Evolutionary conservation across 2,797 vertebrate species (phyloP).

Genomic region (Thripadectes ignobilis): DNA sequence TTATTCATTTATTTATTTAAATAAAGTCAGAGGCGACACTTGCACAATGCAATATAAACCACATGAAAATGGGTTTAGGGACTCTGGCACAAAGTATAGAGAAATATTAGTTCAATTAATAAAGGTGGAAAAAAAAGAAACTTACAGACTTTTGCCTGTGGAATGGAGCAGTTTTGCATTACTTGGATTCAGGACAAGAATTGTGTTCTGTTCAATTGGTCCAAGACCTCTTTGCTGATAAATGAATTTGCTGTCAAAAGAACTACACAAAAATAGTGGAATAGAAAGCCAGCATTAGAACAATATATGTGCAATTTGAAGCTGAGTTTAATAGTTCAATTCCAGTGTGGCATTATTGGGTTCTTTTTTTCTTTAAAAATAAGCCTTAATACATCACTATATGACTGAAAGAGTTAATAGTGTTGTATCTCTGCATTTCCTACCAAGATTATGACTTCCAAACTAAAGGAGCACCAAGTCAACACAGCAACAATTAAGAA

Average conservation of each 20-base stretch:
- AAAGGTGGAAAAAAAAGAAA: not conserved
- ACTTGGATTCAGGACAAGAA: slow-evolving; percentile 86
- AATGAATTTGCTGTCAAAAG: slow-evolving; percentile 84
- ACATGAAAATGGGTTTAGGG: not conserved
- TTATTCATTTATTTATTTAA: not conserved
- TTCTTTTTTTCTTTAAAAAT: not conserved
- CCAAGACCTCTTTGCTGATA: slow-evolving; percentile 91
- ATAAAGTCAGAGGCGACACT: not conserved
- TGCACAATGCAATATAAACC: not conserved
- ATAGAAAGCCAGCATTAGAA: slow-evolving; percentile 16
- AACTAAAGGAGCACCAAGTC: not conserved
- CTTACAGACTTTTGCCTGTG: slow-evolving; percentile 90
- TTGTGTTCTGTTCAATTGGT: slow-evolving; percentile 91
- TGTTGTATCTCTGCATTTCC: not conserved
- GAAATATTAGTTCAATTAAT: not conserved
- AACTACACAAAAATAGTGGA: slow-evolving; percentile 77
- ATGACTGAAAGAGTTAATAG: not conserved
- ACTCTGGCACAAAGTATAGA: not conserved
- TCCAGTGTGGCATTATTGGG: not conserved
- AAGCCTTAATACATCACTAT: not conserved
- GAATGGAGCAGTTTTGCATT: slow-evolving; percentile 84
- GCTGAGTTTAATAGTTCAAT: not conserved
- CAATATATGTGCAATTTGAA: not conserved
- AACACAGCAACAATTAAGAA: not conserved
- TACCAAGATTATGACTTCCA: not conserved